Percentiles rank a stretch among this genome's conserved stretches.
Conservation (phyloP, 2,797 vertebrate genomes). For the Smutsia gigantea region DNA sequence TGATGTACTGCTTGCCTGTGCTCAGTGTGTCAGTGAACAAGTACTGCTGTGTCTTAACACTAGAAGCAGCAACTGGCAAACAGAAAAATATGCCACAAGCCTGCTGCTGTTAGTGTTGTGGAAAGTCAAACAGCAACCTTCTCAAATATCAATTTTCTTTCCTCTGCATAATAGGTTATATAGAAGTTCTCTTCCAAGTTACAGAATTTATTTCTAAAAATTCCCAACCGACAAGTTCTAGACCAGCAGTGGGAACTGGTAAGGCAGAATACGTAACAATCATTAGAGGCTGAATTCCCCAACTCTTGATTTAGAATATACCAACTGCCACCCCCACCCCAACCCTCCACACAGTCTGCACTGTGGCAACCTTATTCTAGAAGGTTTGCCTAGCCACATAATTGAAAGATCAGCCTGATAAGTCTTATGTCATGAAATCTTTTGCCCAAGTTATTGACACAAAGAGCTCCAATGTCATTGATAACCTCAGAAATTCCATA, state of each 20-base stretch:
- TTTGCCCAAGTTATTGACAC: neutral
- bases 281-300: neutral
- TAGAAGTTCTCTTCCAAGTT: neutral
- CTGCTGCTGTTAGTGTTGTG: neutral
- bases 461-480: slow-evolving; percentile 2
- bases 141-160: slow-evolving; percentile 26
- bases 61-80: neutral
- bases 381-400: neutral
- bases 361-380: neutral
- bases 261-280: neutral
- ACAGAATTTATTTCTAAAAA: slow-evolving; percentile 46
- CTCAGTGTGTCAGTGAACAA: neutral
- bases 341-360: neutral
- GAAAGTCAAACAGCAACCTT: neutral
- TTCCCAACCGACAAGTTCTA: slow-evolving; percentile 41
- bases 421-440: neutral
- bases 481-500: neutral
- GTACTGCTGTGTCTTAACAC: neutral
- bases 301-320: neutral
- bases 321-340: neutral
- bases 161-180: neutral
- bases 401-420: neutral
- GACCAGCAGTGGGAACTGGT: neutral
- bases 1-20: neutral
- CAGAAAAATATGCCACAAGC: neutral